Base-by-base conservation (phyloP, 2,888 invertebrate species). In the Mongoloraphidia duomilia region DNA sequence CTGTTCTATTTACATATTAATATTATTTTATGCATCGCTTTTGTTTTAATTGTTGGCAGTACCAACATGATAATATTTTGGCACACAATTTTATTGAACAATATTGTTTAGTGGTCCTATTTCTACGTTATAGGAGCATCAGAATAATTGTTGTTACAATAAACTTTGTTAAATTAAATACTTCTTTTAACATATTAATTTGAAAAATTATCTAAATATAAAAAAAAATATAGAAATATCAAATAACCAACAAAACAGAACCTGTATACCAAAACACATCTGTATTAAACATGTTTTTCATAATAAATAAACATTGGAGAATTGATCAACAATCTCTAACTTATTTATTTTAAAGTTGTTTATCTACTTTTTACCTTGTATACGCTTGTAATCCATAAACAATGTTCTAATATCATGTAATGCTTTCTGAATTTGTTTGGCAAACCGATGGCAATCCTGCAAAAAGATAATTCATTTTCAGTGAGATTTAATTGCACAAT, bases 371-470 rank as follows among this genome's bases (percentile, higher is more conserved):
- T 65, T 65, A 36, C 62, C 62, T 45, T 67, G 63, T 44, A 59
- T 51, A 50, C 62, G 71, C 58, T 73, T 76, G 60, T 74, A 76
- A 54, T 80, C 75, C 52, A 70, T 66, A 61, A 85, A 84, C 51
- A 90, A 71, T 46, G 72, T 68, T 59, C 74, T 79, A 57, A 93
- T 68, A 52, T 68, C 67, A 4, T 66, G 66, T 60, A 80, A 66
- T 35, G 79, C 71, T 51, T 70, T 66, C 53, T 74, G 69, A 49
- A 93, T 86, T 63, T 81, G 74, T 51, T 72, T 70, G 37, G 84
- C 79, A 69, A 93, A 92, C 59, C 86, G 77, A 51, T 78, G 74
- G 9, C 91, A 89, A 67, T 84, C 80, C 91, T 92, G 70, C 38
- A 75, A 67, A 56, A 61, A 60, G 56, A 57, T 52, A 53, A 51